phyloP scores from a whole-genome alignment of 2,888 invertebrate genomes.

The Melangyna quadrimaculata region DNA sequence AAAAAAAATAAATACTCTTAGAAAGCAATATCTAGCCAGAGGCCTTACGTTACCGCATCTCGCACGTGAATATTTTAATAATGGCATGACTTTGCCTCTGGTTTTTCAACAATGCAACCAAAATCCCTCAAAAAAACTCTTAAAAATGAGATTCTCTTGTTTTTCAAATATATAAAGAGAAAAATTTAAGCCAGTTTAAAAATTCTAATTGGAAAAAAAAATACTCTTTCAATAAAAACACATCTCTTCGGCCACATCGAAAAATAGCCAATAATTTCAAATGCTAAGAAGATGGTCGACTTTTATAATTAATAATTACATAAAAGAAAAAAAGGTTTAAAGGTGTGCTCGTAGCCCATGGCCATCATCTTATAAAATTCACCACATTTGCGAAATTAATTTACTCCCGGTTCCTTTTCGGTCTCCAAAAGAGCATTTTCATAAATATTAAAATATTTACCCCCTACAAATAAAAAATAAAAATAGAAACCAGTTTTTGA shows the following conservation, averaged over 20 bases:
- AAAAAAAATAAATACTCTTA: not conserved
- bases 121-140: not conserved
- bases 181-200: not conserved
- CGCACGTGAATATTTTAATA: not conserved
- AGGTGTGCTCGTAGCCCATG: too few relatives aligned
- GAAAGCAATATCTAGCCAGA: not conserved
- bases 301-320: not conserved
- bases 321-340: not conserved
- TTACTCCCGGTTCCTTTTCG: not conserved
- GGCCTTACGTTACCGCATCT: not conserved
- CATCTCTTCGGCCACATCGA: not conserved
- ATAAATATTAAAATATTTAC: not conserved
- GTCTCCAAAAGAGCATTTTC: not conserved
- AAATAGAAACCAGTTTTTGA: not conserved
- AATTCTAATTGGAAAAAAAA: not conserved
- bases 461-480: not conserved
- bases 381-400: not conserved
- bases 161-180: not conserved
- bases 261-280: slow-evolving; percentile 8
- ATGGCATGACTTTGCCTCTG: not conserved
- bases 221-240: not conserved
- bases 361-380: not conserved
- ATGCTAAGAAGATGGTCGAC: not conserved
- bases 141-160: not conserved
- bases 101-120: not conserved